Evolutionary conservation across 2,797 vertebrate genomes (phyloP).

Genomic region (Margarornis squamiger): DNA sequence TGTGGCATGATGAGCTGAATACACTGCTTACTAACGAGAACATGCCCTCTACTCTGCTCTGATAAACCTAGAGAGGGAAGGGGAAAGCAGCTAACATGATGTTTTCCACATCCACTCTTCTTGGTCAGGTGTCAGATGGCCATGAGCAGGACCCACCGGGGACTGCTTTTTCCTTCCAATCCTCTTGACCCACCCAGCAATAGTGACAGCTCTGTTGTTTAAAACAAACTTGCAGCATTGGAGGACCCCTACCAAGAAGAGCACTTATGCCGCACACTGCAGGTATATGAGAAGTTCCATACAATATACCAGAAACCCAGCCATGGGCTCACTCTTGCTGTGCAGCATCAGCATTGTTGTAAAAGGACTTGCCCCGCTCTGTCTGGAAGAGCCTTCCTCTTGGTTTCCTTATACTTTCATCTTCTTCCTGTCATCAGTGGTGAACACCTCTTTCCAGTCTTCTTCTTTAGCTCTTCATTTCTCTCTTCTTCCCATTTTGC

Average conservation of each 20-base stretch:
- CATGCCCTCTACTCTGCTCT: neutral
- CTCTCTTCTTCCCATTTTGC: neutral
- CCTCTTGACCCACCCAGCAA: neutral
- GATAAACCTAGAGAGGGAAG: neutral
- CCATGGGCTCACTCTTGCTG: neutral
- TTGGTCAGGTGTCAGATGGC: neutral
- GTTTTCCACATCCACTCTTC: neutral
- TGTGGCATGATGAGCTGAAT: neutral
- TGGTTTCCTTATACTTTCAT: neutral
- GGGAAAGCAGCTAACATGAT: neutral
- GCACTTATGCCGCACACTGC: rapidly evolving
- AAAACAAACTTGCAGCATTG: neutral
- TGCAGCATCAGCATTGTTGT: neutral
- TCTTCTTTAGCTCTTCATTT: neutral
- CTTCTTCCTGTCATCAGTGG: neutral
- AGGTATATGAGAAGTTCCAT: neutral
- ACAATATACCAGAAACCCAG: neutral
- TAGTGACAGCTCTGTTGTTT: neutral
- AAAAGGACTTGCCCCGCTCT: neutral
- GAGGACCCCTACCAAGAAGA: neutral
- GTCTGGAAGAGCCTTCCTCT: neutral
- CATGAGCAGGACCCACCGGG: neutral
- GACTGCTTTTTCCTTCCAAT: neutral
- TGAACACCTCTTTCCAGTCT: neutral
- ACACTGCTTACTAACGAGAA: neutral